Base-by-base conservation (phyloP, 1,140 invertebrate genomes). In the Phortica variegata region DNA sequence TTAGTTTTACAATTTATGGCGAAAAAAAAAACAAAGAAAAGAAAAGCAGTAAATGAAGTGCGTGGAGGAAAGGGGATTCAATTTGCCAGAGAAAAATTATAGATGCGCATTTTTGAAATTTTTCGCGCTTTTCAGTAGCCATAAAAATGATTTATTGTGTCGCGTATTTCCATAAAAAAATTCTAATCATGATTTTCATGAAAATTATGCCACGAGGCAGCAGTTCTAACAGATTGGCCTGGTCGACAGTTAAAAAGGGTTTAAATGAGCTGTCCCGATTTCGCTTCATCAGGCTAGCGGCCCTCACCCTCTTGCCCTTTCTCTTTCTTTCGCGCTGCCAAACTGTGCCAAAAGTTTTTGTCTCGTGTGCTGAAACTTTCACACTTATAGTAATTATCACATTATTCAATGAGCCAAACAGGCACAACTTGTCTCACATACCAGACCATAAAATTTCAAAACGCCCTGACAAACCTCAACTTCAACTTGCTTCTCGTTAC, bases 61-160 rank as follows among this genome's bases (percentile, higher is more conserved):
- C n/a, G n/a, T n/a, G n/a, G n/a, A n/a, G n/a, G n/a, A n/a, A n/a
- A n/a, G n/a, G 10, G 23, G 23, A 6, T 26, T 26, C 23, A 26
- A 26, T 26, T n/a, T n/a, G 23, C 23, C 23, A 26, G 23, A n/a
- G n/a, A n/a, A n/a, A 29, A 41, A 2, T 36, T 36, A 38, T 8
- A 46, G 13, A 39, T 19, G 50, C 47, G n/a, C n/a, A n/a, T n/a
- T n/a, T n/a, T n/a, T n/a, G n/a, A n/a, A n/a, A 60, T 60, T 66
- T 66, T 57, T 36, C 54, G 49, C 54, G 60, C 63, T 52, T 68
- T 68, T 68, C 65, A 68, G 63, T 68, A 62, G 60, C 60, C 65
- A 68, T 68, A 69, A 69, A 44, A 69, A 70, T 70, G 65, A 69
- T 69, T 69, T 69, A 69, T 70, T 56, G 26, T 29, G 6, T 29